phyloP scores from a whole-genome alignment of 2,797 vertebrate species.

The Gadopsis marmoratus region DNA sequence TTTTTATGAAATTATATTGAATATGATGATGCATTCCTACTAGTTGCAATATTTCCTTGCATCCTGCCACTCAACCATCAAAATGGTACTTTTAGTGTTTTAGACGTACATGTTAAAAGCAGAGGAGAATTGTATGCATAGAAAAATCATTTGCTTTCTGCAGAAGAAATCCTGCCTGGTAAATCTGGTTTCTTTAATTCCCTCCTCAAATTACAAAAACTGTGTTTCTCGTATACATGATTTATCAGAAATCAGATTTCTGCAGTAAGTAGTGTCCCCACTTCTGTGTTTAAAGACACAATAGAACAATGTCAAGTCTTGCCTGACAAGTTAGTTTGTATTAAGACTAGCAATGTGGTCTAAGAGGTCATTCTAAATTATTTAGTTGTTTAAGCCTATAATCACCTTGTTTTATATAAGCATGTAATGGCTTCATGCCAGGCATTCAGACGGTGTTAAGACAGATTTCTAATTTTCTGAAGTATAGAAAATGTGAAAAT shows the following conservation, averaged over 20 bases:
- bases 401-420: background rate
- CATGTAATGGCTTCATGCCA: background rate
- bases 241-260: too few species aligned
- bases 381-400: background rate
- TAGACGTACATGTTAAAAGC: background rate
- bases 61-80: background rate
- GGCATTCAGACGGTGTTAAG: background rate
- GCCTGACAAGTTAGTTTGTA: background rate
- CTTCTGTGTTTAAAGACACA: background rate
- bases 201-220: background rate
- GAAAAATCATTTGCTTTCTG: background rate
- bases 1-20: background rate
- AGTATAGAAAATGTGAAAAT: background rate
- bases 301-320: background rate
- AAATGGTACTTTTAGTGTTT: background rate
- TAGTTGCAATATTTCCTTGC: background rate
- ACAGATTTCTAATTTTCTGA: background rate
- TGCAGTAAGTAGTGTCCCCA: background rate
- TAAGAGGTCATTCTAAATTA: background rate
- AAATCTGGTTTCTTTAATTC: background rate
- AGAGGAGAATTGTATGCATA: background rate
- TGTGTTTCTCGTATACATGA: background rate
- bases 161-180: background rate
- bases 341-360: background rate
- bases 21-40: background rate